phyloP scores from a whole-genome alignment of 2,797 vertebrate genomes.

The Enteromius treurensis region DNA sequence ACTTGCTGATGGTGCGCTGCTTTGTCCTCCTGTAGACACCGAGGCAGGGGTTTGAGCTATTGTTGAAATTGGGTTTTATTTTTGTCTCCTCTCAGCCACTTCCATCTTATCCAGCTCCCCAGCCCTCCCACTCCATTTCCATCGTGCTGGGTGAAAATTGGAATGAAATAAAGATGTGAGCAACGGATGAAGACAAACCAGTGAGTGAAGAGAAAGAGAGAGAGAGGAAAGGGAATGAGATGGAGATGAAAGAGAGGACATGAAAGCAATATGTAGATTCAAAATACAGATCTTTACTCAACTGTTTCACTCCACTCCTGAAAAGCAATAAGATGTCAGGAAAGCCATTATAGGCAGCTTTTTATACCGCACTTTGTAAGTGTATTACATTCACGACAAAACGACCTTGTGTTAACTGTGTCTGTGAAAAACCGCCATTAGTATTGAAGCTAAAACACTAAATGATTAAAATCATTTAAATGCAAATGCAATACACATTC shows the following conservation, averaged over 20 bases:
- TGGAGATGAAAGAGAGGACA: slow-evolving; percentile 65
- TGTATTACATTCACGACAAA: slow-evolving; percentile 52
- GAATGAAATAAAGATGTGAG: slow-evolving; percentile 79
- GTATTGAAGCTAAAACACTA: slow-evolving; percentile 41
- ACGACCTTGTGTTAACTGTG: slow-evolving; percentile 55
- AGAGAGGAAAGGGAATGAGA: slow-evolving; percentile 37
- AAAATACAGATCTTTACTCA: slow-evolving; percentile 56
- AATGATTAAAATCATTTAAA: slow-evolving; percentile 53
- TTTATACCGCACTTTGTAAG: slow-evolving; percentile 58
- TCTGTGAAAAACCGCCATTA: slow-evolving; percentile 28
- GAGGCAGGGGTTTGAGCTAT: slow-evolving; percentile 53
- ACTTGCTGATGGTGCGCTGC: slow-evolving; percentile 61
- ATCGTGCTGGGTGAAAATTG: slow-evolving; percentile 75
- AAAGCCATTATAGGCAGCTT: slow-evolving; percentile 65
- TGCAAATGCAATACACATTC: slow-evolving; percentile 44
- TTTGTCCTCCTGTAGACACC: slow-evolving; percentile 52
- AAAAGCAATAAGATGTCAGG: slow-evolving; percentile 64
- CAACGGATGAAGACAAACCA: slow-evolving; percentile 64
- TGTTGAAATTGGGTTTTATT: slow-evolving; percentile 77
- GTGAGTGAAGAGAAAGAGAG: slow-evolving; percentile 50
- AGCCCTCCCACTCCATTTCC: slow-evolving; percentile 78
- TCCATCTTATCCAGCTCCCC: slow-evolving; percentile 76
- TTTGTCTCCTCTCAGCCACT: slow-evolving; percentile 71
- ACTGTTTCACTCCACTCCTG: slow-evolving; percentile 63
- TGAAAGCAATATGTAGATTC: slow-evolving; percentile 69